Conservation (phyloP, 2,113 vertebrate genomes). For the Tetrax tetrax region DNA sequence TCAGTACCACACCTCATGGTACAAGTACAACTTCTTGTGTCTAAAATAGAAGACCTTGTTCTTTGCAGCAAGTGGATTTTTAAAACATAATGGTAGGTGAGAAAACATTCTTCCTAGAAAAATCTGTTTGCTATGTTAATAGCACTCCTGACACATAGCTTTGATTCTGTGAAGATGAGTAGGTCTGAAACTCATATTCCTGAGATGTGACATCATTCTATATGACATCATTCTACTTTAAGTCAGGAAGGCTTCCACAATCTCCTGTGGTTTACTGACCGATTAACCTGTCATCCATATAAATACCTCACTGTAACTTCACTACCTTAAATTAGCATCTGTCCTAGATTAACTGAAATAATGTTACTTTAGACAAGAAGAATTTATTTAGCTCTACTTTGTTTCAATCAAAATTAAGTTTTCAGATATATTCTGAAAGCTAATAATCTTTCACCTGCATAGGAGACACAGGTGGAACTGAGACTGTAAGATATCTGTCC, state of each 20-base stretch:
- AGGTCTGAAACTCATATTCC: not conserved
- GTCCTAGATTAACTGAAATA: not conserved
- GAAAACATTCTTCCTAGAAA: not conserved
- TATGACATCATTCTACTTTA: not conserved
- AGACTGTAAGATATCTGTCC: not conserved
- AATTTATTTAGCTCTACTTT: not conserved
- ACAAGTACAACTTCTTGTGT: not conserved
- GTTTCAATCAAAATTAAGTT: not conserved
- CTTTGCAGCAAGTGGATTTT: not conserved
- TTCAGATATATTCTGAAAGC: not conserved
- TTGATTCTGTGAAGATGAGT: not conserved
- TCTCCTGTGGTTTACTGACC: not conserved
- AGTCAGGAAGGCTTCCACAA: not conserved
- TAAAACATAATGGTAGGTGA: not conserved
- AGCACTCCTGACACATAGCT: not conserved
- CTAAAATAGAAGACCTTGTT: not conserved
- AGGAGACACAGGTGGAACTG: not conserved
- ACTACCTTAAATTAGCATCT: not conserved
- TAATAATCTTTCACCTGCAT: not conserved
- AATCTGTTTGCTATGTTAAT: not conserved
- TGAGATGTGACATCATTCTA: not conserved
- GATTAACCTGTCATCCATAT: not conserved
- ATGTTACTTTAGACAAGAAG: not conserved
- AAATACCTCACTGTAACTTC: not conserved
- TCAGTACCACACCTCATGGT: not conserved